Percentiles rank a stretch among this genome's conserved stretches.
Evolutionary conservation across 2,797 vertebrate species (phyloP).

Genomic region (Bradypodion pumilum): DNA sequence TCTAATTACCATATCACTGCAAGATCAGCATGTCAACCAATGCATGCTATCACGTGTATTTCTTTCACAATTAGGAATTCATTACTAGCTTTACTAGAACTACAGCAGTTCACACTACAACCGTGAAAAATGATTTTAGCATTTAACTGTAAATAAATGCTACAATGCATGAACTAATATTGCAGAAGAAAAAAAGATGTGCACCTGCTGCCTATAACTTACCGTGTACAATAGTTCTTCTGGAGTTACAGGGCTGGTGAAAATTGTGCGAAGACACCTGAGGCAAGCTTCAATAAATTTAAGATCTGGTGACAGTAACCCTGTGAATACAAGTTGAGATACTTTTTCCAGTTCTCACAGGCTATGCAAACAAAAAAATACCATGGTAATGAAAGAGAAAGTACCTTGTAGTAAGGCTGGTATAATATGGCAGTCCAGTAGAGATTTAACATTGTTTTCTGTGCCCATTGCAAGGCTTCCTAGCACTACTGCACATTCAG

Average conservation of each 20-base stretch:
- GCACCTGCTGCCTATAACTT: conserved; percentile 68
- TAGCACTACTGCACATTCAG: conserved; percentile 95
- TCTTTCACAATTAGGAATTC: fast-evolving
- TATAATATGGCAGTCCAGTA: conserved; percentile 99
- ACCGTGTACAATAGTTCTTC: conserved; percentile 97
- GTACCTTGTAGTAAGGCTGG: conserved; percentile 96
- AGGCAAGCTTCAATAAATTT: conserved; percentile 97
- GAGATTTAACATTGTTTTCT: conserved; percentile 99
- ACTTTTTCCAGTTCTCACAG: conserved; percentile 34
- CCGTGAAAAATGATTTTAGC: neutral
- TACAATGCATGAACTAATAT: neutral
- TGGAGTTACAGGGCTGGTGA: conserved; percentile 96
- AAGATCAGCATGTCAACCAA: neutral
- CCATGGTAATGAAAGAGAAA: conserved; percentile 2
- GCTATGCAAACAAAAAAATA: neutral
- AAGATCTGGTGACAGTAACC: conserved; percentile 90
- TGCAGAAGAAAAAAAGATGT: neutral
- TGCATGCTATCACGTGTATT: neutral
- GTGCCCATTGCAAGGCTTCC: conserved; percentile 99
- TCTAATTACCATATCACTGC: neutral
- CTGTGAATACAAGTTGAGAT: conserved; percentile 70
- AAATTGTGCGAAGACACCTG: conserved; percentile 94
- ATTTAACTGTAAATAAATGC: neutral
- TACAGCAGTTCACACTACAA: neutral
- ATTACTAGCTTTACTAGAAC: neutral